A percentile compares a stretch with the other conserved stretches of the same genome.
Conservation (phyloP, 1,140 invertebrate genomes). For the Rhizoglyphus robini region DNA sequence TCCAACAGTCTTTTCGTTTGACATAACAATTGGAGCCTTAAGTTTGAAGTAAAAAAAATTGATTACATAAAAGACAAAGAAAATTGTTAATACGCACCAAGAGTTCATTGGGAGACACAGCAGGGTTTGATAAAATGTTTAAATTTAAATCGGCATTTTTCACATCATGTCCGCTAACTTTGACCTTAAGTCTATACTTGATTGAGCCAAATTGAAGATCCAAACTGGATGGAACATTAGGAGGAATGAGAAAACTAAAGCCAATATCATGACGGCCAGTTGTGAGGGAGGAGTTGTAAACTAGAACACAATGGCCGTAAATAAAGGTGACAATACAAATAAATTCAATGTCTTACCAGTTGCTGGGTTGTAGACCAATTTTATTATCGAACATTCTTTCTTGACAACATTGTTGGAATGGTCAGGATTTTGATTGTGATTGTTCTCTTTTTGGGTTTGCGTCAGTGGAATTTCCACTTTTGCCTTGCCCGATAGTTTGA, state of each 20-base stretch:
- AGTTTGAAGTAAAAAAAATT: background rate
- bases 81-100: background rate
- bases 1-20: slow-evolving; percentile 1
- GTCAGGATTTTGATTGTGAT: background rate
- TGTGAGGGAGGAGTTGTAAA: background rate
- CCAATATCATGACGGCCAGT: slow-evolving; percentile 11
- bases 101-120: background rate
- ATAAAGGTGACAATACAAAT: background rate
- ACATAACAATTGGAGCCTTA: background rate
- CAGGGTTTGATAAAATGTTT: background rate
- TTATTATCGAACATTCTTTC: background rate
- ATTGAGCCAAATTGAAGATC: background rate
- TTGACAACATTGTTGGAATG: background rate
- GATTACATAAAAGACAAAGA: background rate
- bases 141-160: background rate
- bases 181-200: background rate
- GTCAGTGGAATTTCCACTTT: background rate
- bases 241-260: background rate
- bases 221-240: background rate
- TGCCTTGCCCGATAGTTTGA: background rate
- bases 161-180: background rate
- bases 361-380: slow-evolving; percentile 4
- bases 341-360: background rate
- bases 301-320: background rate
- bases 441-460: background rate